Percentiles rank a stretch among this genome's conserved stretches.
Conservation (phyloP, 2,113 vertebrate species). For the Podarcis cretensis region DNA sequence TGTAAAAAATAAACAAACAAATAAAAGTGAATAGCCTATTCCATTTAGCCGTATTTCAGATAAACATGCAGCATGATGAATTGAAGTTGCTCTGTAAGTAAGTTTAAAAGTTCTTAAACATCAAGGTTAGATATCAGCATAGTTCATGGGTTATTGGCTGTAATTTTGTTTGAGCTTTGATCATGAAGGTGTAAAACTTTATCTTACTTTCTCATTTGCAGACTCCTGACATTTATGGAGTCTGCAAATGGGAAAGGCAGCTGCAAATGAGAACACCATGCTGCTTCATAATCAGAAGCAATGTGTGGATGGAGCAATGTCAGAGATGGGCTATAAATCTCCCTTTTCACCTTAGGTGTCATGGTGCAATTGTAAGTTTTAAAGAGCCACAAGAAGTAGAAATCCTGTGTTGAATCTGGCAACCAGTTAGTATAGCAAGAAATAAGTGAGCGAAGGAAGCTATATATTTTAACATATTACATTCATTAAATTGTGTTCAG, state of each 20-base stretch:
- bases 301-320: slow-evolving; percentile 14
- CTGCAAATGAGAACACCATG: neutral
- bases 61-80: neutral
- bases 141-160: neutral
- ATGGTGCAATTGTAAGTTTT: neutral
- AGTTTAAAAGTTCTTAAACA: neutral
- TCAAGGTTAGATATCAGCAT: neutral
- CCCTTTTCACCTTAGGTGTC: neutral
- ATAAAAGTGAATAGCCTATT: neutral
- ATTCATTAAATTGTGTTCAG: neutral
- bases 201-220: slow-evolving; percentile 14
- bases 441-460: neutral
- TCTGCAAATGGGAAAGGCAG: slow-evolving; percentile 7
- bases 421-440: neutral
- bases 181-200: neutral
- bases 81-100: neutral
- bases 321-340: neutral
- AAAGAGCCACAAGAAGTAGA: neutral
- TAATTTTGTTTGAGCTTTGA: neutral
- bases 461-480: neutral
- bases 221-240: neutral
- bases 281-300: neutral
- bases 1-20: neutral
- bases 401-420: neutral
- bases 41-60: neutral